Conservation (phyloP, 2,113 vertebrate species). For the human (Homo sapiens) region GRCh38 chr17:34072001-34072500, state of each 20-base stretch:
- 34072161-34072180: not conserved
- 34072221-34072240: not conserved
- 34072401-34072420: conserved; percentile 20
- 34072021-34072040: not conserved
- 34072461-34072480: not conserved
- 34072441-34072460: not conserved
- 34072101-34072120: not conserved
- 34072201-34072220: not conserved
- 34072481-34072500: conserved; percentile 43
- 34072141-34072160: too few relatives aligned
- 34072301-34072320: not conserved
- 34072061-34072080: not conserved
- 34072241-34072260: not conserved
- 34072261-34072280: fast-evolving
- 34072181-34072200: fast-evolving
- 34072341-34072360: not conserved
- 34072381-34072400: not conserved
- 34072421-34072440: not conserved
- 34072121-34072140: not conserved
- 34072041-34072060: not conserved
- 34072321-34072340: not conserved
- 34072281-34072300: not conserved
- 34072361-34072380: not conserved
- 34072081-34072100: not conserved
- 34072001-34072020: not conserved